Base-by-base conservation (phyloP, 2,113 vertebrate species). In the Takifugu flavidus region DNA sequence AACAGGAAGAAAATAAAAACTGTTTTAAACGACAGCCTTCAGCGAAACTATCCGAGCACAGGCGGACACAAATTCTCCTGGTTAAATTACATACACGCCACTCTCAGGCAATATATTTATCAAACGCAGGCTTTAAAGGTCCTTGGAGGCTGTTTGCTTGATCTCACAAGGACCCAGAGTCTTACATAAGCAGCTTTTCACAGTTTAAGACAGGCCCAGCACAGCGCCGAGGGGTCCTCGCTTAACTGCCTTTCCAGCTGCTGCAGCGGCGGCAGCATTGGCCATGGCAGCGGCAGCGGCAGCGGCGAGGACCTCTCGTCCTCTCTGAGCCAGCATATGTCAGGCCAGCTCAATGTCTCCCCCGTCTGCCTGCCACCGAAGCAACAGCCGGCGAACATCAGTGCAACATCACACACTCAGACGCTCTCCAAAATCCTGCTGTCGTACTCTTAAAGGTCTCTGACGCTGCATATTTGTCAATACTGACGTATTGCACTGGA, bases 171-270 rank as follows among this genome's bases (percentile, higher is more conserved):
- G 86, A 82, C 72, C 69, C 53, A 1, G 67, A 79, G 77, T 87
- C 82, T 84, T 85, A 82, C 75, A 80, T 86, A 88, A 87, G 78
- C 82, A 68, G 76, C 78, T 87, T 86, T 86, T 69, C 78, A 70
- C 62, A 70, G 72, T 83, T 78, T 79, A 78, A 84, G 61, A 54
- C 63, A 75, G 67, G 62, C 59, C 75, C 63, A 57, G 70, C 61
- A 12, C 75, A 72, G 69, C 6, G 56, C 57, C 66, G 20, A 42
- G 74, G 51, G 47, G 65, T 60, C 42, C 65, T 70, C 74, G 59
- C 70, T 65, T 44, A 76, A 49, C 72, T 62, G 75, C 82, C 75
- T 82, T 4, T 60, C 44, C 65, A 82, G 82, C 86, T 64, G 68
- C 75, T 58, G 80, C 68, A 57, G 64, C 68, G 75, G 59, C 76